Base-by-base conservation (phyloP, 2,797 vertebrate species). In the Pantherophis alleghaniensis region DNA sequence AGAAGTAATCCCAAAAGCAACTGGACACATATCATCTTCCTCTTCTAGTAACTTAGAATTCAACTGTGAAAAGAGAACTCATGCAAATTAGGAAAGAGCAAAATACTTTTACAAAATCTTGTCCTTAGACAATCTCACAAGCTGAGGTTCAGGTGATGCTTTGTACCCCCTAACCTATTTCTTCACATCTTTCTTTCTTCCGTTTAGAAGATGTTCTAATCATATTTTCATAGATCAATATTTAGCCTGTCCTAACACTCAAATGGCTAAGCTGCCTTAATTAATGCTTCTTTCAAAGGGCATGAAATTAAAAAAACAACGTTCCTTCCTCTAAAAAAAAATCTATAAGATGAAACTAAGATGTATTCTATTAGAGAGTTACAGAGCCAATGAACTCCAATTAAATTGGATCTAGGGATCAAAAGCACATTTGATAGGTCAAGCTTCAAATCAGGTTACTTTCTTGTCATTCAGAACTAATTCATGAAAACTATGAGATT, bases 381-480 rank as follows among this genome's bases (percentile, higher is more conserved):
- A 47, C 32, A 93, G 16, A 90, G 20, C 79, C 13, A 96, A 94
- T 86, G 95, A 95, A 94, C 88, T 90, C 12, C 94, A 94, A 95
- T 96, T 96, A 95, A 96, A 95, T 94, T 86, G 94, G 86, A 92
- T 24, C 16, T n/a, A 90, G 93, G 89, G 91, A 94, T 91, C 94
- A 79, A 91, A 95, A 96, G 95, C 86, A 96, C 89, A 69, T 95
- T 94, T 95, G 93, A 89, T 94, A 95, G 92, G 95, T 96, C 96
- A 95, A 96, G 95, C 87, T 95, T 89, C 95, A 91, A 90, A 96
- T 95, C 87, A 47, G 60, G 87, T 69, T 53, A 86, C 7, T 60
- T 91, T 86, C 26, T 63, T 32, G 69, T 91, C 51, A 88, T 61
- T 91, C 94, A 94, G 88, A 96, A 94, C 86, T 95, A 95, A 95